phyloP scores from a whole-genome alignment of 2,797 vertebrate species.

The Enteromius anoplus region DNA sequence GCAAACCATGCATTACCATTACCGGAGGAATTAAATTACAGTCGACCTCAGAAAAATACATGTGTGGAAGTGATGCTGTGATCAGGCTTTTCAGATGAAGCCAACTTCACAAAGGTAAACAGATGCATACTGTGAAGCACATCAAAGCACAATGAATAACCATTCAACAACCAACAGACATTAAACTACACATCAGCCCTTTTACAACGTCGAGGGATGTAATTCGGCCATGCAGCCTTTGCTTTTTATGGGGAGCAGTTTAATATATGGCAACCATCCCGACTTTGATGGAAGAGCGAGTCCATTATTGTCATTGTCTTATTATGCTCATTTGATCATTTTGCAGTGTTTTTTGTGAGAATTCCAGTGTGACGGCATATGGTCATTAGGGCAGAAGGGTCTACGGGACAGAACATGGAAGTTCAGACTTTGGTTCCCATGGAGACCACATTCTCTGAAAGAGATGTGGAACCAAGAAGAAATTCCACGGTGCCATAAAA shows the following conservation, averaged over 20 bases:
- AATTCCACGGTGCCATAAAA: slow-evolving; percentile 54
- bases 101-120: slow-evolving; percentile 8
- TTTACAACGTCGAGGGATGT: slow-evolving; percentile 11
- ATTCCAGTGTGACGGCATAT: background rate
- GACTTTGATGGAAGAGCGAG: background rate
- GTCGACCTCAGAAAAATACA: background rate
- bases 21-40: slow-evolving; percentile 21
- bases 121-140: background rate
- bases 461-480: background rate
- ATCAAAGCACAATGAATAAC: slow-evolving; percentile 30
- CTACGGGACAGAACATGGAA: slow-evolving; percentile 25
- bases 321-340: slow-evolving; percentile 15
- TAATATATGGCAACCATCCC: slow-evolving; percentile 33
- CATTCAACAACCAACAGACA: slow-evolving; percentile 12
- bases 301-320: slow-evolving; percentile 11
- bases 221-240: background rate
- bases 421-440: slow-evolving; percentile 44
- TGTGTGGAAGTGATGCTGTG: slow-evolving; percentile 7
- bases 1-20: background rate
- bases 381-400: slow-evolving; percentile 36
- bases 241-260: slow-evolving; percentile 31
- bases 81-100: background rate
- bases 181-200: slow-evolving; percentile 15
- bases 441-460: slow-evolving; percentile 38
- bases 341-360: background rate